Evolutionary conservation across 92 coral and sea anemone species (phyloP), one percentile per base, ranked within the genome.

Genomic region (Zoanthus sociatus): DNA sequence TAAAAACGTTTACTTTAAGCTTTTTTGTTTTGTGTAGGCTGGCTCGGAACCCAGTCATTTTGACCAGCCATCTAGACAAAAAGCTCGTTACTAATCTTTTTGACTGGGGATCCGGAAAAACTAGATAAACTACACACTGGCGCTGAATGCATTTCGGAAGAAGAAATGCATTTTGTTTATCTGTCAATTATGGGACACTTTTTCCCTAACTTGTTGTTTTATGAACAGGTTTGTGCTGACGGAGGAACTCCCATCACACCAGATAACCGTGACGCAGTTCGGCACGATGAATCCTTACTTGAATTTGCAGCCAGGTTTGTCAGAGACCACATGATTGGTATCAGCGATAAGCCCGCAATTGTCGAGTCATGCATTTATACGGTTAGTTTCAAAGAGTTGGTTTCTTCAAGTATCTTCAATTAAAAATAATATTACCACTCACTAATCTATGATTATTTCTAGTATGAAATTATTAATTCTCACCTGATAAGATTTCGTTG

Each of bases 351-450:
- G 50, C 98, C 98, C 26, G 91, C 90, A 47, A 92, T 94, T 50
- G 88, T 90, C 55, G 98, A 94, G 76, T 83, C 89, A 60, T 94
- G 98, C 78, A 68, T 90, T 18, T 94, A 92, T 68, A 90, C 94
- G 89, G 98, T 94, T 78, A 13, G 91, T n/a, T 66, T 45, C 33
- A 45, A 70, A 30, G 32, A 7, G 1, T 11, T 50, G 12, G 4
- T 50, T 50, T 50, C 55, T 50, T 37, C 2, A 4, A 37, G 31
- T 69, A 44, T 33, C 31, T 30, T 69, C 17, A 30, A 4, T 30
- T 9, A 9, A 8, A 7, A 0, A 0, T 26, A 30, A 6, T 69
- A 31, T 26, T 30, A 8, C 18, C 5, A 3, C 3, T 61, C 4
- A 3, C 7, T 5, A 0, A 26, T 26, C 26, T 26, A 26, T 26